phyloP scores from a whole-genome alignment of 1,140 invertebrate genomes.

The Drosophila kanapiae region DNA sequence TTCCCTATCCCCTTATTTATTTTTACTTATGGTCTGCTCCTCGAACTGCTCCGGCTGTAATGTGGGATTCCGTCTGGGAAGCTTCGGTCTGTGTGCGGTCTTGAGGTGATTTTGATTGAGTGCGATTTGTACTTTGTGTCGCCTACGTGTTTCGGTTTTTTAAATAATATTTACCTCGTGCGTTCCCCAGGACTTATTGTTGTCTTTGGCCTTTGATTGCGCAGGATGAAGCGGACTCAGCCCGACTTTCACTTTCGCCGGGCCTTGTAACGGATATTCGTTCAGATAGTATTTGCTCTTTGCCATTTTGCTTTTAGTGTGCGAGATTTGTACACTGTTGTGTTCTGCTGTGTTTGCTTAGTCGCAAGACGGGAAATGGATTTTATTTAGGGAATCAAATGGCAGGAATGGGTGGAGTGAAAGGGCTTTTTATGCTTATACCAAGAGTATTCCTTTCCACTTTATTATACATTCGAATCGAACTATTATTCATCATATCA shows the following conservation, averaged over 20 bases:
- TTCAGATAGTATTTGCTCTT: slow-evolving; percentile 66
- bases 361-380: slow-evolving; percentile 30
- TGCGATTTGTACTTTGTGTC: slow-evolving; percentile 80
- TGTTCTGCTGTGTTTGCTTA: slow-evolving; percentile 23
- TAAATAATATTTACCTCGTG: slow-evolving; percentile 80
- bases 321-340: slow-evolving; percentile 6
- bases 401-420: neutral
- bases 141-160: slow-evolving; percentile 79
- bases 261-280: slow-evolving; percentile 64
- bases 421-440: neutral
- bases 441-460: neutral
- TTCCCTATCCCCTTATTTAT: slow-evolving; percentile 55
- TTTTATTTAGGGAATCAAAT: slow-evolving; percentile 25
- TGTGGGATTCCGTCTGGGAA: slow-evolving; percentile 59
- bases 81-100: slow-evolving; percentile 50
- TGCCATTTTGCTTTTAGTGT: slow-evolving; percentile 61
- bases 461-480: neutral
- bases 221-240: slow-evolving; percentile 28
- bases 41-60: slow-evolving; percentile 14
- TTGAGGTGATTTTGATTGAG: slow-evolving; percentile 81
- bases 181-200: slow-evolving; percentile 62
- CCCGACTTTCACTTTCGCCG: slow-evolving; percentile 59
- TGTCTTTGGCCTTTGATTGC: slow-evolving; percentile 56
- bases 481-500: neutral
- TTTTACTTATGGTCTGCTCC: slow-evolving; percentile 47